These are phyloP conservation scores for Micoletzkya japonica DNA, from an alignment of 2,888 invertebrate genomes.

Conservation along the genomic window DNA sequence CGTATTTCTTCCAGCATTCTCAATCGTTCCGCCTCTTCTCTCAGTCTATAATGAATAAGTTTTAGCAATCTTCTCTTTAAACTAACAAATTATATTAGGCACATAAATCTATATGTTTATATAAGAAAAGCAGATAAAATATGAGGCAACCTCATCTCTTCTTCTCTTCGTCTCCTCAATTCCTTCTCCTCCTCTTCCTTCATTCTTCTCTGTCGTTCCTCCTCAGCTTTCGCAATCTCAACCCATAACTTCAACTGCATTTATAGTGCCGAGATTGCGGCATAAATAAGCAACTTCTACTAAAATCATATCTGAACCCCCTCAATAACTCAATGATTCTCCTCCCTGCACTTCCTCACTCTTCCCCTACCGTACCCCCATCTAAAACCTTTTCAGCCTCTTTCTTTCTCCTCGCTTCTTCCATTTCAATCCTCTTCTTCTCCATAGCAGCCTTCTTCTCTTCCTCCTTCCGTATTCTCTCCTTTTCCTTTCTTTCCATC, in stretches of 20 bases:
- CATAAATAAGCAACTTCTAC: no score
- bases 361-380: conserved; percentile 10
- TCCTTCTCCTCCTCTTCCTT: conserved; percentile 22
- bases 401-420: conserved; percentile 4
- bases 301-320: no score
- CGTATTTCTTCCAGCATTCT: neutral
- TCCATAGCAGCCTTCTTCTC: conserved; percentile 9
- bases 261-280: no score
- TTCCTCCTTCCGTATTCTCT: neutral
- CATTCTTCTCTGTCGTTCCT: conserved; percentile 21
- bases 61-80: no score
- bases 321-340: neutral
- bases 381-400: neutral
- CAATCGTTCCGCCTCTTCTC: conserved; percentile 9
- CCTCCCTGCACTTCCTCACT: neutral
- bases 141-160: neutral
- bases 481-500: conserved; percentile 3
- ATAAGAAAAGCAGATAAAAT: neutral
- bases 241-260: neutral
- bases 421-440: conserved; percentile 6
- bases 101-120: no score
- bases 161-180: conserved; percentile 5
- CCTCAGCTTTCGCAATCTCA: neutral
- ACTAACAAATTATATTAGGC: no score
- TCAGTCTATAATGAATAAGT: conserved; percentile 8